These are phyloP conservation scores for Mamestra brassicae DNA, from an alignment of 2,888 invertebrate species.

Conservation along the genomic window DNA sequence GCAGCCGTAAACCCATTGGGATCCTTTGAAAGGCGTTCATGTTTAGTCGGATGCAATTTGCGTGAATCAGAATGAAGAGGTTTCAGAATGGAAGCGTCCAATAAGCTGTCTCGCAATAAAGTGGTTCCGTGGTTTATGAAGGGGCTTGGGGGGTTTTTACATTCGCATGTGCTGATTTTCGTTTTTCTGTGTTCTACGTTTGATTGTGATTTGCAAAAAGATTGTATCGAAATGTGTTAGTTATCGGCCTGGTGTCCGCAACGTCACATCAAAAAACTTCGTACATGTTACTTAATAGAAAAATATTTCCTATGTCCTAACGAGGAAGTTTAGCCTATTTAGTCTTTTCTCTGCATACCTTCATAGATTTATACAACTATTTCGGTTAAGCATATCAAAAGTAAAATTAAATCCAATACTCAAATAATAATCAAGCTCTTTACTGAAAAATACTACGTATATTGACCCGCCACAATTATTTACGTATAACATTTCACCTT, in stretches of 20 bases:
- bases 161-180: slow-evolving; percentile 1
- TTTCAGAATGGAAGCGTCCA: slow-evolving; percentile 18
- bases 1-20: slow-evolving; percentile 18
- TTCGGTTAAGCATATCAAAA: background rate
- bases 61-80: slow-evolving; percentile 34
- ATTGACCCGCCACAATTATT: slow-evolving; percentile 4
- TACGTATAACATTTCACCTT: slow-evolving; percentile 20
- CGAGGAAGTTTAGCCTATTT: too few species aligned
- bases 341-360: too few species aligned
- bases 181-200: background rate
- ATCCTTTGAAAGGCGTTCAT: slow-evolving; percentile 17
- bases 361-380: too few species aligned
- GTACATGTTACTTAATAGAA: too few species aligned
- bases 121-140: slow-evolving; percentile 35
- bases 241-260: background rate
- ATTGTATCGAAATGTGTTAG: background rate
- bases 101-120: slow-evolving; percentile 33
- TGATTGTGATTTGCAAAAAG: background rate
- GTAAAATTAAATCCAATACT: background rate
- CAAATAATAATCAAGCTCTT: background rate
- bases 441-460: background rate
- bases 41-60: slow-evolving; percentile 41
- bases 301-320: too few species aligned
- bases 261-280: background rate
- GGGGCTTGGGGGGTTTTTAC: slow-evolving; percentile 10